Conservation (phyloP, 2,888 invertebrate genomes). For the Apotomis turbidana region DNA sequence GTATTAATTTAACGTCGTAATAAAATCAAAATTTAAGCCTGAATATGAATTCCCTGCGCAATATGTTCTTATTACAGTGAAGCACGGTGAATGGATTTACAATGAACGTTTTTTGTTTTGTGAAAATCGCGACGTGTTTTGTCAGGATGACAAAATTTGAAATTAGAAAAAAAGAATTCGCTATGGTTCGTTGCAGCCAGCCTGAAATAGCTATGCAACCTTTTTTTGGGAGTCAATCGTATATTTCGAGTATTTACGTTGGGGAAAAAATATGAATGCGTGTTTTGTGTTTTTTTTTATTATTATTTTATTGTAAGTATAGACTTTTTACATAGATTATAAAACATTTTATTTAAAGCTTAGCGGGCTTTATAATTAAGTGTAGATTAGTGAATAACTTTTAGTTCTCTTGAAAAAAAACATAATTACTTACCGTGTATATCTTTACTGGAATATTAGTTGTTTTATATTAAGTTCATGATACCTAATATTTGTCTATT, state of each 20-base stretch:
- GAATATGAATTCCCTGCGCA: not conserved
- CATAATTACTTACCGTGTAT: too few species aligned
- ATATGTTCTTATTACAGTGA: slow-evolving; percentile 13
- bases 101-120: slow-evolving; percentile 40
- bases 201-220: not conserved
- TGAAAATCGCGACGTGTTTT: slow-evolving; percentile 31
- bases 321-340: not conserved
- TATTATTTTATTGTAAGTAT: not conserved
- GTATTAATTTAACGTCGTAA: too few species aligned
- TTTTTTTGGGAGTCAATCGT: slow-evolving; percentile 3
- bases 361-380: too few species aligned
- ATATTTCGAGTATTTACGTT: not conserved
- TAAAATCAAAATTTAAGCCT: too few species aligned
- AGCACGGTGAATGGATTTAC: slow-evolving; percentile 12
- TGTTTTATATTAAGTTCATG: too few species aligned
- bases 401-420: too few species aligned
- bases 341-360: not conserved
- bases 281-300: not conserved
- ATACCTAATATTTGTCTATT: too few species aligned
- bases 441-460: too few species aligned
- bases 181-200: slow-evolving; percentile 28
- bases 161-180: slow-evolving; percentile 40
- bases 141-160: slow-evolving; percentile 38
- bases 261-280: not conserved
- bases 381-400: too few species aligned